Evolutionary conservation across 1,140 invertebrate species (phyloP).

Genomic region (Nasonia longicornis): DNA sequence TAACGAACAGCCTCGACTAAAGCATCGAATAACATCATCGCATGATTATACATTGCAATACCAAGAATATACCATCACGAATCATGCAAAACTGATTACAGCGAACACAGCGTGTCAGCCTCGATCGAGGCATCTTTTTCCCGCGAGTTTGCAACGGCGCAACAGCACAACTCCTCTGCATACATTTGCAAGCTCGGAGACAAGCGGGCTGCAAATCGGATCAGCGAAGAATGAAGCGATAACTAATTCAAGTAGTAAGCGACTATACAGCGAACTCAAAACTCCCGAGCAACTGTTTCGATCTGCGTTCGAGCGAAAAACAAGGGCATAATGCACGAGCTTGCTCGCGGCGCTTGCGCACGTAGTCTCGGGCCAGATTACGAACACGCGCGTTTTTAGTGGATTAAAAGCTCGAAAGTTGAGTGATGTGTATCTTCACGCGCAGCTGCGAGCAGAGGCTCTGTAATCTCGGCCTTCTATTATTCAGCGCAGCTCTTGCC

Average conservation of each 20-base stretch:
- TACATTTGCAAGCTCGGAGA: not conserved
- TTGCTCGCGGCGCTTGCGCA: not conserved
- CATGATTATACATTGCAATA: no score
- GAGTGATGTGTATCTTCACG: no score
- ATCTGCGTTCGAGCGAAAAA: conserved; percentile 41
- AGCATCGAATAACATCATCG: no score
- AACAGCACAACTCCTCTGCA: not conserved
- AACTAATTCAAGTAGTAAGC: conserved; percentile 52
- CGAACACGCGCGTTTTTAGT: no score
- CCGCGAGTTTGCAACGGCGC: not conserved
- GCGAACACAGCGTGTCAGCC: no score
- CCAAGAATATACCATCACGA: no score
- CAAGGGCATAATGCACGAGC: conserved; percentile 8
- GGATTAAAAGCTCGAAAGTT: no score
- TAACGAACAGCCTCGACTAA: no score
- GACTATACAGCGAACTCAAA: conserved; percentile 42
- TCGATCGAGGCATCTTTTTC: not conserved
- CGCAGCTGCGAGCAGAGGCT: no score
- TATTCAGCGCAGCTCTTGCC: not conserved
- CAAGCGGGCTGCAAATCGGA: conserved; percentile 45
- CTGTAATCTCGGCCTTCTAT: not conserved
- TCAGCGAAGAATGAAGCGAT: conserved; percentile 45
- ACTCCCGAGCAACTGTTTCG: conserved; percentile 44
- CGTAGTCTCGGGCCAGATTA: no score
- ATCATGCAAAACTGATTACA: no score